Evolutionary conservation across 1,140 invertebrate species (phyloP).

Genomic region (Drosophila gunungcola): DNA sequence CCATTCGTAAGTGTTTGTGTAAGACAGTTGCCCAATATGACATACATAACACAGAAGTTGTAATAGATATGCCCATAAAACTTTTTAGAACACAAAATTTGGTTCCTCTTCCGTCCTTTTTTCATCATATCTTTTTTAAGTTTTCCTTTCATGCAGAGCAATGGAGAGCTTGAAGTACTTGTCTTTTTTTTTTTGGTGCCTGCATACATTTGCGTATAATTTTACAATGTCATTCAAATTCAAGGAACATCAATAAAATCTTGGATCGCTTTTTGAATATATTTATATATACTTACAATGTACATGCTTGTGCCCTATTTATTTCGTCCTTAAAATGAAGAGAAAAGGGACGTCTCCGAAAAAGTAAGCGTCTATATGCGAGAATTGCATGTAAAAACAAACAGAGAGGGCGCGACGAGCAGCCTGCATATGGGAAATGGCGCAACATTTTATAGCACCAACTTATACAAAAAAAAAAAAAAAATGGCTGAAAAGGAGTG

Average conservation of each 20-base stretch:
- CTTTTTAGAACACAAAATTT: constrained; percentile 64
- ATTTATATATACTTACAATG: constrained; percentile 19
- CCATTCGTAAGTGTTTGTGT: neutral
- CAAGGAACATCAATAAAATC: constrained; percentile 78
- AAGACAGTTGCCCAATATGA: constrained; percentile 37
- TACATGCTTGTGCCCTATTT: constrained; percentile 41
- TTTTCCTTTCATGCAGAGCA: constrained; percentile 19
- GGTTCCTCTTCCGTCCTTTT: constrained; percentile 11
- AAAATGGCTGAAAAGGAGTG: neutral
- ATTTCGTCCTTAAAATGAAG: constrained; percentile 32
- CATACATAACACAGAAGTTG: constrained; percentile 19
- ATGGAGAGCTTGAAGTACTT: constrained; percentile 19
- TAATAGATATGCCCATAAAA: constrained; percentile 71
- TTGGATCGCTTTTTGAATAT: constrained; percentile 65
- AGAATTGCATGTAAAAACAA: constrained; percentile 77
- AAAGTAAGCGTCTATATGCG: constrained; percentile 5
- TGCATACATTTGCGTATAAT: constrained; percentile 77
- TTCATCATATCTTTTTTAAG: constrained; percentile 15
- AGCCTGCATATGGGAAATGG: constrained; percentile 39
- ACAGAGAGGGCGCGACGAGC: constrained; percentile 12
- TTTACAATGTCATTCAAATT: constrained; percentile 80
- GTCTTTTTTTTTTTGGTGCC: constrained; percentile 24
- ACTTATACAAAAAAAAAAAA: constrained; percentile 58
- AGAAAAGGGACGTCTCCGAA: constrained; percentile 1
- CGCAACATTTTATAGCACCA: constrained; percentile 49